phyloP scores from a whole-genome alignment of 1,140 invertebrate species.

The Paraescarpia echinospica region DNA sequence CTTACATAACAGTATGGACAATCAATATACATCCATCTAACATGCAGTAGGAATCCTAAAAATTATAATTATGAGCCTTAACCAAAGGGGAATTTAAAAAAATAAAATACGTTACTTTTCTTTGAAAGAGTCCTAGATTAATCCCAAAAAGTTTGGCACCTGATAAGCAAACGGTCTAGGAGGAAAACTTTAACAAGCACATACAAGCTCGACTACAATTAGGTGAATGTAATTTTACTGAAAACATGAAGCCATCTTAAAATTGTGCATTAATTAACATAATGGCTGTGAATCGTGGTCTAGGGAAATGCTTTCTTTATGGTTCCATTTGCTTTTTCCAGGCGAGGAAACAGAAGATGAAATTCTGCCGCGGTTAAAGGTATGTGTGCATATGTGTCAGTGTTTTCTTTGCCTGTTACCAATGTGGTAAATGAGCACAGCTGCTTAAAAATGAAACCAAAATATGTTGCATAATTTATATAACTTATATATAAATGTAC shows the following conservation, averaged over 20 bases:
- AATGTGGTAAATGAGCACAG: neutral
- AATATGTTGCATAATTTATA: too few species aligned
- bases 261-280: neutral
- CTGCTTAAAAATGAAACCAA: neutral
- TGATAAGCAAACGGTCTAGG: neutral
- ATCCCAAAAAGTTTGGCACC: conserved; percentile 41
- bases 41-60: too few species aligned
- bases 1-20: too few species aligned
- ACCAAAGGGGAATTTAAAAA: too few species aligned
- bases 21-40: too few species aligned
- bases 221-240: too few species aligned
- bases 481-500: neutral
- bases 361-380: conserved; percentile 44
- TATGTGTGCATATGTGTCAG: conserved; percentile 33
- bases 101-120: too few species aligned
- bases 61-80: too few species aligned
- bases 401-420: neutral
- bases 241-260: neutral
- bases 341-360: conserved; percentile 22
- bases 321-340: neutral
- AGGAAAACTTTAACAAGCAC: too few species aligned
- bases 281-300: neutral
- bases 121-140: too few species aligned
- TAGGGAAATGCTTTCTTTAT: conserved; percentile 65
- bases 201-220: too few species aligned